A percentile compares a stretch with the other conserved stretches of the same genome.
Evolutionary conservation across 2,888 invertebrate species (phyloP).

Genomic region (Drosophila fulvimacula): DNA sequence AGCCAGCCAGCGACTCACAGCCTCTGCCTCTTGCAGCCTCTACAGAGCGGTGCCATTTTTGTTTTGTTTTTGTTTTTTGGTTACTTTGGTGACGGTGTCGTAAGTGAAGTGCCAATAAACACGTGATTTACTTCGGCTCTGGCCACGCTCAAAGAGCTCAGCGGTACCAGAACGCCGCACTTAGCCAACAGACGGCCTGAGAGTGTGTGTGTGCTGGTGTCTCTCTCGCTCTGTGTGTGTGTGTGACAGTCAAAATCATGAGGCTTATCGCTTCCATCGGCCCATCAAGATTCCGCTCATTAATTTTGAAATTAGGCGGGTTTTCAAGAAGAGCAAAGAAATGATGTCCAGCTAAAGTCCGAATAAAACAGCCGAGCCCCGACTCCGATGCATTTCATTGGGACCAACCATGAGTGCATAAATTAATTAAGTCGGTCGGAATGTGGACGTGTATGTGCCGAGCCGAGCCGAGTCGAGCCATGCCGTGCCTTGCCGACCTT

Average conservation of each 20-base stretch:
- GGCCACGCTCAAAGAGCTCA: slow-evolving; percentile 43
- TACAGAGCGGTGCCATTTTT: slow-evolving; percentile 73
- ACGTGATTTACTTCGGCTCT: slow-evolving; percentile 82
- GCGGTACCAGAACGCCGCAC: slow-evolving; percentile 47
- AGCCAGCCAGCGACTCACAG: slow-evolving; percentile 19
- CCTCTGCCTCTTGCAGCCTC: slow-evolving; percentile 41
- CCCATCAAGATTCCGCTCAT: slow-evolving; percentile 84
- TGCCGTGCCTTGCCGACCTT: slow-evolving; percentile 80
- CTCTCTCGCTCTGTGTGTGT: slow-evolving; percentile 14
- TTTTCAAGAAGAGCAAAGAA: slow-evolving; percentile 77
- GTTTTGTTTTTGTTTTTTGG: slow-evolving; percentile 45
- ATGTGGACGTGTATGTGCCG: slow-evolving; percentile 69
- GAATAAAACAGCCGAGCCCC: slow-evolving; percentile 50
- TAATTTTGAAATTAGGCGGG: slow-evolving; percentile 84
- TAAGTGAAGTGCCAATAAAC: slow-evolving; percentile 83
- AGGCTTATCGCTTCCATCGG: slow-evolving; percentile 82
- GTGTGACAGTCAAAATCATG: slow-evolving; percentile 76
- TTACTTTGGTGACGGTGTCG: slow-evolving; percentile 67
- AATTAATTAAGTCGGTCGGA: slow-evolving; percentile 83
- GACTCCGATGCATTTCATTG: slow-evolving; percentile 61
- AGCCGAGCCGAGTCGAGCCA: slow-evolving; percentile 65
- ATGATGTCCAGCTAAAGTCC: slow-evolving; percentile 68
- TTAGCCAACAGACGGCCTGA: slow-evolving; percentile 36
- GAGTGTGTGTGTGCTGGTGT: slow-evolving; percentile 33
- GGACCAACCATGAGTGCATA: slow-evolving; percentile 80